Evolutionary conservation across 1,140 invertebrate genomes (phyloP), one percentile per base, ranked within the genome.

Genomic region (Tetraneura akinire): DNA sequence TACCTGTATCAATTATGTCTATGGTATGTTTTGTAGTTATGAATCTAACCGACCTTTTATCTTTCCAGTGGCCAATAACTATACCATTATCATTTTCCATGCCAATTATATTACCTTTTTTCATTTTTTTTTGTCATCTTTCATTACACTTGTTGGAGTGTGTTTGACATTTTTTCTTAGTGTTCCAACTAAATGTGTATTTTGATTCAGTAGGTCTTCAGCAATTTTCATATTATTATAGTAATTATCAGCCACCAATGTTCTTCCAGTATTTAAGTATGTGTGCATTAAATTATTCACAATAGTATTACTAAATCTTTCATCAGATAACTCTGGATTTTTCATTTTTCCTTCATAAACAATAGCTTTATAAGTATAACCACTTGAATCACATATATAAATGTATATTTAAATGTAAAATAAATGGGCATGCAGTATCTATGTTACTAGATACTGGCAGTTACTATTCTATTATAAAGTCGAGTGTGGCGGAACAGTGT

Each of bases 1-100:
- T 60, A 60, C 57, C 23, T 49, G 51, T 78, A 18, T 73, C 66
- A 80, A 81, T 64, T 71, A 70, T 68, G 23, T 82, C 26, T 80
- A 74, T 42, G 55, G 80, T 74, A 81, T 83, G 80, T 80, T 80
- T 82, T 32, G 81, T 80, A 60, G 47, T 80, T 16, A 82, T 80
- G 81, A 84, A 82, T 60, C 83, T 62, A 16, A 84, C 82, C 78
- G 83, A 82, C 64, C 83, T 76, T 74, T 57, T 80, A 62, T 83
- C 82, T 80, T 82, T 83, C 83, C 83, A 84, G 78, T 84, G 83
- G n/a, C 83, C 62, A 29, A 83, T 80, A 45, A 82, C 82, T 66
- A 84, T 68, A 45, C 81, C 81, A 60, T 74, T 49, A 21, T 70
- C 49, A 80, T 55, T 81, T 80, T 82, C 51, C 68, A 66, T 42